Evolutionary conservation across 2,113 vertebrate genomes (phyloP).

Genomic region (Corythoichthys intestinalis): DNA sequence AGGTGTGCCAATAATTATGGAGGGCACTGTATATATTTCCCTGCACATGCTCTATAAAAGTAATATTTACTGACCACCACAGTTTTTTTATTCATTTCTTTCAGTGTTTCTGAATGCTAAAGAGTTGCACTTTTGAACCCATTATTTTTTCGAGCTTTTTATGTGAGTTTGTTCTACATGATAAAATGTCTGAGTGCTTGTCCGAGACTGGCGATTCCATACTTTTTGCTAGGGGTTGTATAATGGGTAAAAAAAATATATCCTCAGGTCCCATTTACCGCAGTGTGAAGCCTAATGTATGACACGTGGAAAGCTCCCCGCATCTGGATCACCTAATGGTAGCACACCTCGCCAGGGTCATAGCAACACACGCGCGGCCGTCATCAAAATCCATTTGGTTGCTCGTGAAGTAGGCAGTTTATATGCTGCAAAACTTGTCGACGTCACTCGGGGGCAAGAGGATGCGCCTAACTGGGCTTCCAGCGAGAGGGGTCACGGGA

Average conservation of each 20-base stretch:
- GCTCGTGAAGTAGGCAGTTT: conserved; percentile 43
- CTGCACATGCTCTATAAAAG: too few relatives aligned
- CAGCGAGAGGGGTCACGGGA: conserved; percentile 46
- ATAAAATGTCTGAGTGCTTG: too few relatives aligned
- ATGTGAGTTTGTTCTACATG: too few relatives aligned
- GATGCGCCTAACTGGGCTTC: neutral
- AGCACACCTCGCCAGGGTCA: conserved; percentile 25
- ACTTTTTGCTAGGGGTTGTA: too few relatives aligned
- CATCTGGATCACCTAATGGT: conserved; percentile 31
- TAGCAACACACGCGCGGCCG: conserved; percentile 1
- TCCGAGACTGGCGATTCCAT: too few relatives aligned
- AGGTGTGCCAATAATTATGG: too few relatives aligned
- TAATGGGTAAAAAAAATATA: neutral
- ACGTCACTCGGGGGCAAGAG: conserved; percentile 20
- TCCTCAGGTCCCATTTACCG: neutral
- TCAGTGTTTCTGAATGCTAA: too few relatives aligned
- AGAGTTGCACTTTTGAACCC: too few relatives aligned
- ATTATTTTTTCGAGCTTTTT: too few relatives aligned
- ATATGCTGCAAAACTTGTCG: conserved; percentile 24
- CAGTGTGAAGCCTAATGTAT: neutral
- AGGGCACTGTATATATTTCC: too few relatives aligned
- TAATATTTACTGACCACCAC: too few relatives aligned
- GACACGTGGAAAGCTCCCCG: conserved; percentile 2
- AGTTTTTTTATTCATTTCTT: too few relatives aligned
- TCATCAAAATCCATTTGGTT: conserved; percentile 5